Conservation (phyloP, 2,797 vertebrate genomes). For the Pelodytes ibericus region DNA sequence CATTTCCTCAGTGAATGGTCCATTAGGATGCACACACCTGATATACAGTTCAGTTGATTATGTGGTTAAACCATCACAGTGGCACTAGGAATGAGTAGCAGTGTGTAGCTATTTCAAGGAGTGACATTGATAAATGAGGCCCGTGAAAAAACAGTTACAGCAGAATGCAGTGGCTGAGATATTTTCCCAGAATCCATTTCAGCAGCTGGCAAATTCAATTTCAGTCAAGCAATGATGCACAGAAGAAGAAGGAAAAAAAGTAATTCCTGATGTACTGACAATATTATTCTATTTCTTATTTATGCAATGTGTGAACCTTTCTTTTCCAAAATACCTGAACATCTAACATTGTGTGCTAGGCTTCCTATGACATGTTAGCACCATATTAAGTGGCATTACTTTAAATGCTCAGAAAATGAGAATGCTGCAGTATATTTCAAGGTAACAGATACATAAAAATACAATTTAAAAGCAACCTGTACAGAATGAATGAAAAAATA, state of each 20-base stretch:
- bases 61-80: constrained; percentile 15
- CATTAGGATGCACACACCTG: too few species aligned
- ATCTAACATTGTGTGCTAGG: too few species aligned
- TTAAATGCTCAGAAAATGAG: too few species aligned
- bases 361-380: too few species aligned
- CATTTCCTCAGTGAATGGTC: too few species aligned
- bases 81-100: constrained; percentile 6
- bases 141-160: constrained; percentile 1
- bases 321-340: too few species aligned
- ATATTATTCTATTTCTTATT: not conserved
- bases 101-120: constrained; percentile 17
- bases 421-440: too few species aligned
- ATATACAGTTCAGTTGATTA: constrained; percentile 34
- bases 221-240: constrained; percentile 12
- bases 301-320: not conserved
- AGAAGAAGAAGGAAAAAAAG: not conserved
- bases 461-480: too few species aligned
- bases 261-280: not conserved
- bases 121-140: constrained; percentile 45
- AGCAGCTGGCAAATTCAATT: constrained; percentile 6
- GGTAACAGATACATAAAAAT: too few species aligned
- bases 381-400: too few species aligned
- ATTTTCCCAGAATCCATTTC: constrained; percentile 26
- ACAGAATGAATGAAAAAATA: too few species aligned
- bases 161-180: constrained; percentile 11